These are phyloP conservation scores for Atlantisia rogersi DNA, from an alignment of 2,113 vertebrate species.

Conservation along the genomic window DNA sequence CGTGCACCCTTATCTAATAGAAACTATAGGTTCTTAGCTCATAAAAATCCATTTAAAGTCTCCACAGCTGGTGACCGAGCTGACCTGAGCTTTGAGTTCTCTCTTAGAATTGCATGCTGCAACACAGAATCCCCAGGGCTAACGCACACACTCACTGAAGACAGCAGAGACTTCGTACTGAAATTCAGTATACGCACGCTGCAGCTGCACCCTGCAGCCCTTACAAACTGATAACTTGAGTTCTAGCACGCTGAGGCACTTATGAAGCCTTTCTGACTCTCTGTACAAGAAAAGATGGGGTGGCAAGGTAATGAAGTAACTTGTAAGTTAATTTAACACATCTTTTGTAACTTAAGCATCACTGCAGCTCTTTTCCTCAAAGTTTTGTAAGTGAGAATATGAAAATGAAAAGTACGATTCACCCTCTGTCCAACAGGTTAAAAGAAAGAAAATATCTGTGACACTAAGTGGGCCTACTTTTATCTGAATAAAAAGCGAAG, in stretches of 20 bases:
- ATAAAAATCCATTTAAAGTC: not conserved
- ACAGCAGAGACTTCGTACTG: not conserved
- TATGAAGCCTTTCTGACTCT: not conserved
- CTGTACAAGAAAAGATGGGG: not conserved
- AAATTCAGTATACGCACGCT: not conserved
- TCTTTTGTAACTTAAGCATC: not conserved
- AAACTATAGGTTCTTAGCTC: not conserved
- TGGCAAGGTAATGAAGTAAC: not conserved
- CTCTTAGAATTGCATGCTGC: not conserved
- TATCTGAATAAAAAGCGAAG: constrained; percentile 25
- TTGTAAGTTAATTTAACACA: not conserved
- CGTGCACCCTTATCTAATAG: not conserved
- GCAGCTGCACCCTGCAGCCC: not conserved
- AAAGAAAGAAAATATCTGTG: not conserved
- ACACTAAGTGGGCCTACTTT: not conserved
- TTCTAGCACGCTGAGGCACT: not conserved
- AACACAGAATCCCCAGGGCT: not conserved
- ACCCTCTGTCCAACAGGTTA: not conserved
- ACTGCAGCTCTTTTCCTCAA: not conserved
- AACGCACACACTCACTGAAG: not conserved
- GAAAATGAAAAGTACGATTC: not conserved
- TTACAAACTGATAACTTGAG: not conserved
- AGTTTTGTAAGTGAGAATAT: not conserved
- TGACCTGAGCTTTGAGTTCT: not conserved
- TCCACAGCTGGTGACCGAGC: not conserved